Conservation (phyloP, 1,140 invertebrate species). For the Polyergus mexicanus region DNA sequence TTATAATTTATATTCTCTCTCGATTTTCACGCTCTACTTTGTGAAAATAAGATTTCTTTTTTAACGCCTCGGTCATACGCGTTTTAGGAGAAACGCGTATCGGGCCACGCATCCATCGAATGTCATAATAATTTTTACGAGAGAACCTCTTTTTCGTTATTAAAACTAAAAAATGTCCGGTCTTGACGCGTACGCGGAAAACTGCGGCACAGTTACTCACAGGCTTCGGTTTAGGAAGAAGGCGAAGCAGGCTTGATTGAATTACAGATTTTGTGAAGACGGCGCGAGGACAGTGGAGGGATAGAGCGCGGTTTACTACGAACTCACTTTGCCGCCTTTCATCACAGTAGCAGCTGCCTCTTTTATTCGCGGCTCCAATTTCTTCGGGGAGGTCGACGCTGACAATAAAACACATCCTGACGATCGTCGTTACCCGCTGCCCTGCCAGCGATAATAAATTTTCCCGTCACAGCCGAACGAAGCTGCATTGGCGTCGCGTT, state of each 20-base stretch:
- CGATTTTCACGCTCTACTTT: neutral
- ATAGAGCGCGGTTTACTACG: constrained; percentile 22
- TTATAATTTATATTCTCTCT: neutral
- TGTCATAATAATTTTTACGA: constrained; percentile 41
- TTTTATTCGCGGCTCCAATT: constrained; percentile 36
- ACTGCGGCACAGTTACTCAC: neutral
- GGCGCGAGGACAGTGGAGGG: neutral
- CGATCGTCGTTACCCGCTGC: constrained; percentile 61
- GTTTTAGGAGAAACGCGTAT: constrained; percentile 16
- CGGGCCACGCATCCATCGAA: neutral
- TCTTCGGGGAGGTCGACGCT: constrained; percentile 23
- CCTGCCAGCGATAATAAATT: constrained; percentile 67
- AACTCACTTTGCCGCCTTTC: constrained; percentile 24
- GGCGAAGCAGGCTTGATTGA: constrained; percentile 57
- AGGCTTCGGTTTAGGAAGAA: neutral
- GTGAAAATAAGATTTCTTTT: constrained; percentile 28
- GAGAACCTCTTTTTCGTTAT: neutral
- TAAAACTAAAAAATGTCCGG: neutral
- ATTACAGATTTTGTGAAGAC: constrained; percentile 66
- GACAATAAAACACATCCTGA: constrained; percentile 65
- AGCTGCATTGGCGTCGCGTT: constrained; percentile 10
- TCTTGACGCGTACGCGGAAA: neutral
- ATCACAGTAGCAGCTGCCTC: constrained; percentile 35
- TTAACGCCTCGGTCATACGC: too few species aligned
- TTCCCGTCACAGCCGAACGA: neutral